These are phyloP conservation scores for Sycophila texana DNA, from an alignment of 2,888 invertebrate species.

Conservation along the genomic window DNA sequence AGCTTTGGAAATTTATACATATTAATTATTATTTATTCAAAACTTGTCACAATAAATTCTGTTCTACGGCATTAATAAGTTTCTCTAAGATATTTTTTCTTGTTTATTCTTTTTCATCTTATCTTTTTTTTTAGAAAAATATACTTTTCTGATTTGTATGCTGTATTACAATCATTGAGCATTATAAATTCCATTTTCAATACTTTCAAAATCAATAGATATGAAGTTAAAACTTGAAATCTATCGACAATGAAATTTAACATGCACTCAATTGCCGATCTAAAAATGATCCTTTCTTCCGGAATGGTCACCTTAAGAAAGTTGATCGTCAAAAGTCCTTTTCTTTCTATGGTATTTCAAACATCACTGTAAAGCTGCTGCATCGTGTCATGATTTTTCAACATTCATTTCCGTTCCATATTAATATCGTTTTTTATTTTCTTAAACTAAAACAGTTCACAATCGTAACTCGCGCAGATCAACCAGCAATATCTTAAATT, in stretches of 20 bases:
- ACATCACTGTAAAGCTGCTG: slow-evolving; percentile 42
- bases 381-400: slow-evolving; percentile 47
- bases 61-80: slow-evolving; percentile 30
- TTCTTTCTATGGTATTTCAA: slow-evolving; percentile 42
- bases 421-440: slow-evolving; percentile 36
- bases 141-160: slow-evolving; percentile 51
- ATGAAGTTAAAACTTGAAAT: slow-evolving; percentile 22
- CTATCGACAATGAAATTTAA: slow-evolving; percentile 31
- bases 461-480: slow-evolving; percentile 38
- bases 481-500: slow-evolving; percentile 51
- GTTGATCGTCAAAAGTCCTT: slow-evolving; percentile 40
- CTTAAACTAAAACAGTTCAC: slow-evolving; percentile 40
- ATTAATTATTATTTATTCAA: slow-evolving; percentile 23
- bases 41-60: slow-evolving; percentile 41
- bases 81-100: slow-evolving; percentile 47
- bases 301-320: slow-evolving; percentile 33
- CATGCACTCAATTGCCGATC: slow-evolving; percentile 21
- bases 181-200: slow-evolving; percentile 45
- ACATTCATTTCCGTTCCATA: slow-evolving; percentile 12
- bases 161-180: slow-evolving; percentile 35
- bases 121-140: slow-evolving; percentile 55
- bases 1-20: slow-evolving; percentile 32
- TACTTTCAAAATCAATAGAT: slow-evolving; percentile 32
- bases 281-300: slow-evolving; percentile 31
- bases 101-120: slow-evolving; percentile 28